A percentile compares a stretch with the other conserved stretches of the same genome.
phyloP scores from a whole-genome alignment of 2,113 vertebrate genomes.

The Apteryx mantelli region DNA sequence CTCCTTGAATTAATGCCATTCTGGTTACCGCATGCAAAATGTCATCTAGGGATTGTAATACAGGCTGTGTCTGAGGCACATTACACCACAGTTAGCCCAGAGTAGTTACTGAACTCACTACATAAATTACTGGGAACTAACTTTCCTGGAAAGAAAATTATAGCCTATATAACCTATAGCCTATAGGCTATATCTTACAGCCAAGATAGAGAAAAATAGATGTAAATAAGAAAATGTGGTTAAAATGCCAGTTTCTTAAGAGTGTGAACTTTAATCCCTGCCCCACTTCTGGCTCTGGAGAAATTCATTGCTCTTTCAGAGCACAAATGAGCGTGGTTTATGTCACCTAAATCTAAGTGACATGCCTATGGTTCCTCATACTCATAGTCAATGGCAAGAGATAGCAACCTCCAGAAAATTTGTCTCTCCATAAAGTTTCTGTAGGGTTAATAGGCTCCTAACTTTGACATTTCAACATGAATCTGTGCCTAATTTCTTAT shows the following conservation, averaged over 20 bases:
- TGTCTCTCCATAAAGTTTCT: neutral
- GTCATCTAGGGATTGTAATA: neutral
- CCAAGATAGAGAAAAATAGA: neutral
- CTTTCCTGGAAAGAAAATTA: neutral
- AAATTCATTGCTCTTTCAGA: neutral
- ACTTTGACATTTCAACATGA: neutral
- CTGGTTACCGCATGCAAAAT: neutral
- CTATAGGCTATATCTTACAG: no score
- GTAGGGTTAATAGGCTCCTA: neutral
- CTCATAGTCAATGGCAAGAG: neutral
- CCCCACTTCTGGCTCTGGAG: neutral
- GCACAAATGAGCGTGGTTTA: fast-evolving
- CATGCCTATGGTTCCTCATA: neutral
- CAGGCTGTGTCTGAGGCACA: neutral
- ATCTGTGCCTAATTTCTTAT: neutral
- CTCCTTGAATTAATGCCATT: neutral
- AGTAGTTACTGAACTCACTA: neutral
- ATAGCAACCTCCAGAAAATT: neutral
- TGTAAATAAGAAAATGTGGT: neutral
- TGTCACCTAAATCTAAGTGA: neutral
- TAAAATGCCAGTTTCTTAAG: neutral
- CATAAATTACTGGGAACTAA: neutral
- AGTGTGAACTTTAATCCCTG: neutral
- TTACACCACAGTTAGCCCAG: neutral
- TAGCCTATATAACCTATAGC: no score